Evolutionary conservation across 2,113 vertebrate species (phyloP).

Genomic region (Limanda limanda): DNA sequence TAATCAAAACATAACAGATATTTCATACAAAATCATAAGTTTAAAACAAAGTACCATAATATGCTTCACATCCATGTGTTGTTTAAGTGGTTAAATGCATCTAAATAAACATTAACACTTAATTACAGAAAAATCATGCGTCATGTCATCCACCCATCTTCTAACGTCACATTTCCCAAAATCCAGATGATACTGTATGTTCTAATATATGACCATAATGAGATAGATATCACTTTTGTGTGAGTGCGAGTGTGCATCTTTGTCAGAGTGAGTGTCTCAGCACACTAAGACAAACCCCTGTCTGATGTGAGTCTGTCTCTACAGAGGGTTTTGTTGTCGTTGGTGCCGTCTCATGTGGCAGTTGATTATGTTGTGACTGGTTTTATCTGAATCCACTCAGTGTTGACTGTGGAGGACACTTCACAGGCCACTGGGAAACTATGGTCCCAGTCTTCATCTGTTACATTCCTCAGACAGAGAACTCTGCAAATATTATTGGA

Average conservation of each 20-base stretch:
- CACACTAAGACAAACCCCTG: conserved; percentile 8
- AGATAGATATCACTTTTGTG: background rate
- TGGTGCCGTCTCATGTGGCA: conserved; percentile 7
- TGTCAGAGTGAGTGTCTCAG: background rate
- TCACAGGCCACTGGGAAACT: conserved; percentile 59
- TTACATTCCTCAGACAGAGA: conserved; percentile 58
- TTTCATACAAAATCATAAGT: too few relatives aligned
- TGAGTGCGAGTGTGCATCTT: background rate
- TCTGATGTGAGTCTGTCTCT: background rate
- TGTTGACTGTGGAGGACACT: conserved; percentile 21
- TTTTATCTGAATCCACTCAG: conserved; percentile 36
- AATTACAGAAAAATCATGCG: too few relatives aligned
- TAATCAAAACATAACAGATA: too few relatives aligned
- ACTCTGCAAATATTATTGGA: conserved; percentile 74
- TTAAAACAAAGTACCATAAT: too few relatives aligned
- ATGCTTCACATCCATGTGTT: too few relatives aligned
- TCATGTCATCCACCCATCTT: too few relatives aligned
- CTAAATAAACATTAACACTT: too few relatives aligned
- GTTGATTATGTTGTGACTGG: conserved; percentile 28
- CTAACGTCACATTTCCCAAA: background rate
- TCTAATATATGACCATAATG: background rate
- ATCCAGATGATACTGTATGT: background rate
- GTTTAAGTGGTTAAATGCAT: too few relatives aligned
- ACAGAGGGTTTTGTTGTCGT: background rate
- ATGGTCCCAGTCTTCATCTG: conserved; percentile 46